Base-by-base conservation (phyloP, 2,113 vertebrate species). In the Rana temporaria region DNA sequence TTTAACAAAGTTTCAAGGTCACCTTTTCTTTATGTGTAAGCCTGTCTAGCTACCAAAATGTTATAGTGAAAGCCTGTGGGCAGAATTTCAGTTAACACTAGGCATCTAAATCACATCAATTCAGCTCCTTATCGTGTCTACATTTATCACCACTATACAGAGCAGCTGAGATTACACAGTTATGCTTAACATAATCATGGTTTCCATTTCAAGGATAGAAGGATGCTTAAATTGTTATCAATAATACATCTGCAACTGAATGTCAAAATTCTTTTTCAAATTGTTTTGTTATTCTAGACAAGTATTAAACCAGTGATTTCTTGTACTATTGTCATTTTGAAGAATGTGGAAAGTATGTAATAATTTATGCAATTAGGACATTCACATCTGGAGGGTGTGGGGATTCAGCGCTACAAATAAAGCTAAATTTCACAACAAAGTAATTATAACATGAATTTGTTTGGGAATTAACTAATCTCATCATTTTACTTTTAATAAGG, bases 71-170 rank as follows among this genome's bases (percentile, higher is more conserved):
- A 72, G 79, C 79, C 79, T 81, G 79, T 81, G 79, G 79, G 79
- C 79, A 81, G 55, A 80, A 72, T 81, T 71, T 80, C 78, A 71
- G 78, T 80, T 80, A 80, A 79, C 66, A 72, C 79, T 48, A 81
- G 68, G 68, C 68, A 72, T 81, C 68, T 81, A 81, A 81, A 81
- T 81, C 68, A 81, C 69, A 72, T 81, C 68, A 70, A 69, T 81
- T 70, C 57, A 53, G 59, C 79, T 71, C 59, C 79, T 80, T 81
- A 81, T 81, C 79, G 72, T 71, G 79, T 72, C 59, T 81, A 81
- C 79, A 81, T 71, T 72, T 81, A 72, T 81, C 79, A 64, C 79
- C 57, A 64, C 79, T 64, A 72, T 64, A 72, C 69, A 72, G 38
- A 81, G 59, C 38, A n/a, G 32, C 38, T 72, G 56, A 52, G 79